Percentiles rank a stretch among this genome's conserved stretches.
Evolutionary conservation across 2,888 invertebrate species (phyloP).

Genomic region (Coleophora deauratella): DNA sequence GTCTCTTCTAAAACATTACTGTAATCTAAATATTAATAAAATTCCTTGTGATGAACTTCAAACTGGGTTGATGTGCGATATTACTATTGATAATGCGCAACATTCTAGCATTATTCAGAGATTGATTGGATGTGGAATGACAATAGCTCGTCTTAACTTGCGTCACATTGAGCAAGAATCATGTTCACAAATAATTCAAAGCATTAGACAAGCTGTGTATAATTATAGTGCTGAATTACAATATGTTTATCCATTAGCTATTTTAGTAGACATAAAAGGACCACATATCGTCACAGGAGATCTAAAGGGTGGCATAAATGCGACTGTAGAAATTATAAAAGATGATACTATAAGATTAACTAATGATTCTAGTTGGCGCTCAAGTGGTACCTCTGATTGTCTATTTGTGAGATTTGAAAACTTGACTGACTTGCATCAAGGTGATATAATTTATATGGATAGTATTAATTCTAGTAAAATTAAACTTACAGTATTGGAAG

Average conservation of each 20-base stretch:
- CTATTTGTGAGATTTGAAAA: slow-evolving; percentile 71
- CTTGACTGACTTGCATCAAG: slow-evolving; percentile 60
- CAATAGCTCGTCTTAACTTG: slow-evolving; percentile 58
- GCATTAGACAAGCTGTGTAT: slow-evolving; percentile 60
- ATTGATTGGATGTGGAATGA: slow-evolving; percentile 63
- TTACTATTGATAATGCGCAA: slow-evolving; percentile 48
- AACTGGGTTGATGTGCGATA: slow-evolving; percentile 63
- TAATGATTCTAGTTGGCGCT: slow-evolving; percentile 66
- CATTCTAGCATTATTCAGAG: slow-evolving; percentile 53
- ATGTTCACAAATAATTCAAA: slow-evolving; percentile 56
- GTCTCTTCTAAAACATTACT: slow-evolving; percentile 48
- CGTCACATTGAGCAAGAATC: slow-evolving; percentile 55
- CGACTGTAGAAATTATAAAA: slow-evolving; percentile 45
- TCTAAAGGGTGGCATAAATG: slow-evolving; percentile 47
- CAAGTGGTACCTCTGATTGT: slow-evolving; percentile 69
- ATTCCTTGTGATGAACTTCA: slow-evolving; percentile 57
- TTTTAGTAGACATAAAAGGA: slow-evolving; percentile 53
- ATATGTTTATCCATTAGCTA: slow-evolving; percentile 63
- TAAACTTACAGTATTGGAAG: slow-evolving; percentile 43
- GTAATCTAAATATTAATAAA: slow-evolving; percentile 45
- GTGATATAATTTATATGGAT: slow-evolving; percentile 66
- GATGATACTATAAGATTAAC: slow-evolving; percentile 60
- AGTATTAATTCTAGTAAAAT: slow-evolving; percentile 49
- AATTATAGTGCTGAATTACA: slow-evolving; percentile 63
- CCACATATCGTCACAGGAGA: slow-evolving; percentile 61